Evolutionary conservation across 2,113 vertebrate species (phyloP), one percentile per base, ranked within the genome.

Genomic region (Colossoma macropomum): DNA sequence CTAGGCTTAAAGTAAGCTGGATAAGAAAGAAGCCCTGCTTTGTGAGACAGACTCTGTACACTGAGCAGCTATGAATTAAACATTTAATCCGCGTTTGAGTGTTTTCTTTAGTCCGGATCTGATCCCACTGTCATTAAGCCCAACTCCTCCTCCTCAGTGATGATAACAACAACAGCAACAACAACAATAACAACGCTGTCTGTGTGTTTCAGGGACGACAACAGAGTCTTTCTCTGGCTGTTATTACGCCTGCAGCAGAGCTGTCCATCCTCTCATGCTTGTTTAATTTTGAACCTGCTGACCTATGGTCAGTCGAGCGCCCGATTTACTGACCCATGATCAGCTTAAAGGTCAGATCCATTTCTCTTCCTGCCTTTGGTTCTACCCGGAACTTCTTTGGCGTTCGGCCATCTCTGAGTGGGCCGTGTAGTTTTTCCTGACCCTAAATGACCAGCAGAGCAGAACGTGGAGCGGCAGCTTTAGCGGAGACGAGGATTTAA

Each of bases 121-220:
- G 41, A 45, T 45, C 10, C 41, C 41, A 45, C n/a, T n/a, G 41
- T 10, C 41, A 45, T 45, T 45, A 45, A 45, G 4, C n/a, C n/a
- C n/a, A n/a, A n/a, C n/a, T n/a, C n/a, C 38, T 41, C 4, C 9
- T 5, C 38, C 9, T 41, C 4, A 41, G 9, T 41, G 9, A 41
- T 41, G 9, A 41, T 41, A 41, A 41, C 9, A 41, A 41, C 9
- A 41, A 41, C 9, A 48, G 5, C 1, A 54, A 54, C 2, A 60
- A n/a, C n/a, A 60, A n/a, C n/a, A 60, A 60, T 25, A n/a, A 60
- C 1, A n/a, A 1, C 21, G n/a, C 21, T n/a, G n/a, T 82, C n/a
- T 75, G 4, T 81, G 25, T 73, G 25, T 75, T 80, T 60, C 68
- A 81, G 69, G 66, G 21, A 62, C 9, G 28, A 41, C 30, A 34